phyloP scores from a whole-genome alignment of 2,888 invertebrate genomes.

The Apotomis turbidana region DNA sequence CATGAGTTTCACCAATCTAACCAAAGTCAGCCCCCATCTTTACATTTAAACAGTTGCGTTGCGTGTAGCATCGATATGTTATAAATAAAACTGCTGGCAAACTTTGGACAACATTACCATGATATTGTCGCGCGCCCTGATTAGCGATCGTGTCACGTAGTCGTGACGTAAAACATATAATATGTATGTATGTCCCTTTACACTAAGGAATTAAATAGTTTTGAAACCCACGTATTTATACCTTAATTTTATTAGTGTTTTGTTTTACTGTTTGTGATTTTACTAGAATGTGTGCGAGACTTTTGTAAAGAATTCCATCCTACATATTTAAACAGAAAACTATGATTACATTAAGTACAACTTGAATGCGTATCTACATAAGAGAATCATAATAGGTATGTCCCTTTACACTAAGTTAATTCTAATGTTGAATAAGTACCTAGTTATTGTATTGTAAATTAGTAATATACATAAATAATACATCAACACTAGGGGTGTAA shows the following conservation, averaged over 20 bases:
- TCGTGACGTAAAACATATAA: constrained; percentile 41
- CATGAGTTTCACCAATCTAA: not conserved
- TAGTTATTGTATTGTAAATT: no score
- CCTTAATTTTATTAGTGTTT: not conserved
- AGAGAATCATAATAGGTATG: no score
- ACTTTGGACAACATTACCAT: constrained; percentile 52
- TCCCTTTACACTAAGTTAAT: no score
- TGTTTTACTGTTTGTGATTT: not conserved
- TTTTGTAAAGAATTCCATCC: no score
- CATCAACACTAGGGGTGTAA: no score
- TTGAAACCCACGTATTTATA: not conserved
- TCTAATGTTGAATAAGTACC: no score
- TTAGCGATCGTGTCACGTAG: constrained; percentile 52
- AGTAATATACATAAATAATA: no score
- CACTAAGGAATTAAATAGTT: constrained; percentile 15
- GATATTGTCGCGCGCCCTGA: constrained; percentile 55
- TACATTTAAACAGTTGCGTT: constrained; percentile 58
- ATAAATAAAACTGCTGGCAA: constrained; percentile 53
- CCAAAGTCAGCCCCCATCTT: constrained; percentile 19
- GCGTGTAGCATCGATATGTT: constrained; percentile 60
- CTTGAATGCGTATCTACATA: no score
- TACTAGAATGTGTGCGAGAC: no score
- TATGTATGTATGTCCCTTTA: constrained; percentile 35
- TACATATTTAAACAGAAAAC: no score
- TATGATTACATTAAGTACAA: no score